phyloP scores from a whole-genome alignment of 2,797 vertebrate genomes.

The Microctenopoma steveboyesi region DNA sequence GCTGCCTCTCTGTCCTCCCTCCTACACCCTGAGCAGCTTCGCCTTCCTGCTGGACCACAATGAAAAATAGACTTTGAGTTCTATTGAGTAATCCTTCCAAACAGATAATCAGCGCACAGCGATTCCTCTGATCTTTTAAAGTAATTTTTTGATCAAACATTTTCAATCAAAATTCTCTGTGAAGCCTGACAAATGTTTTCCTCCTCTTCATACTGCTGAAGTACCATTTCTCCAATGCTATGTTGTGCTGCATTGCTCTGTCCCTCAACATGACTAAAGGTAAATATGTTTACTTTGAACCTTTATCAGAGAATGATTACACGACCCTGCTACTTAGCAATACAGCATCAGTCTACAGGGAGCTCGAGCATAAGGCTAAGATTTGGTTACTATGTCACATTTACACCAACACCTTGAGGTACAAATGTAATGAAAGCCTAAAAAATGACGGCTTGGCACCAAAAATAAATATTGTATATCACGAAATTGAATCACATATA shows the following conservation, averaged over 20 bases:
- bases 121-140: constrained; percentile 39
- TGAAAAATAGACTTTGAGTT: constrained; percentile 39
- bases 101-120: constrained; percentile 32
- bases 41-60: constrained; percentile 54
- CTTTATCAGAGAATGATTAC: constrained; percentile 22
- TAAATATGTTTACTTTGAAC: constrained; percentile 29
- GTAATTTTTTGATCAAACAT: constrained; percentile 24
- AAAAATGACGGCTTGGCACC: constrained; percentile 26
- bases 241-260: constrained; percentile 2
- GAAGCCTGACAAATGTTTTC: constrained; percentile 1
- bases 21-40: constrained; percentile 65
- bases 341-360: constrained; percentile 21
- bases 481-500: constrained; percentile 7
- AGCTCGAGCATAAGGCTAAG: constrained; percentile 19
- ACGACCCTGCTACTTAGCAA: constrained; percentile 20
- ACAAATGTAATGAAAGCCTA: constrained; percentile 54
- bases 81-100: constrained; percentile 38
- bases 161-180: constrained; percentile 22
- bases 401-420: constrained; percentile 30
- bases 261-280: constrained; percentile 1
- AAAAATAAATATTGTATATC: constrained; percentile 24
- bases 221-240: constrained; percentile 14
- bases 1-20: constrained; percentile 68
- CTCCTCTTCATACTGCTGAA: constrained; percentile 10
- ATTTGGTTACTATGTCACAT: constrained; percentile 15